A percentile compares a stretch with the other conserved stretches of the same genome.
phyloP scores from a whole-genome alignment of 2,888 invertebrate genomes.

The Noctua janthina region DNA sequence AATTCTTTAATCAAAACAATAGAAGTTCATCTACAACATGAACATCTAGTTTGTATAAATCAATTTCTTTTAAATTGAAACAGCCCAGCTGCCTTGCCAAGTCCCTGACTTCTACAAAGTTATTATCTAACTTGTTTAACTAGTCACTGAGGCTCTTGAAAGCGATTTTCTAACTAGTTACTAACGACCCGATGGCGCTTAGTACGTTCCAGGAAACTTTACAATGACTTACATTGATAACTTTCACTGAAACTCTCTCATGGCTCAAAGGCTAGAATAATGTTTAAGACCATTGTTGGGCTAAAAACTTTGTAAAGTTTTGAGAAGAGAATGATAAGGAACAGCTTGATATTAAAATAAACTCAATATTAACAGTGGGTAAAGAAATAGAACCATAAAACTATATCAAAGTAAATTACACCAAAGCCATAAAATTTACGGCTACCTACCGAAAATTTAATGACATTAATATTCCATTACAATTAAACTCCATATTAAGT shows the following conservation, averaged over 20 bases:
- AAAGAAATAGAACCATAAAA: neutral
- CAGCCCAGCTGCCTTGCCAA: constrained; percentile 23
- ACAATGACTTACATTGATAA: constrained; percentile 33
- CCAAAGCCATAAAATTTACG: constrained; percentile 29
- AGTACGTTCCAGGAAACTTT: constrained; percentile 35
- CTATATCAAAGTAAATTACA: constrained; percentile 25
- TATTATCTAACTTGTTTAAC: constrained; percentile 43
- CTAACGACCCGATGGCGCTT: constrained; percentile 39
- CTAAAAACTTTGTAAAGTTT: neutral
- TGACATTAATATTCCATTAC: constrained; percentile 49
- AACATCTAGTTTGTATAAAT: neutral
- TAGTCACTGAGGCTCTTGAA: constrained; percentile 37
- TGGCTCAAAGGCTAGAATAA: neutral
- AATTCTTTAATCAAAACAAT: neutral
- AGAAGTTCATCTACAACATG: neutral
- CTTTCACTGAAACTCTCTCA: constrained; percentile 14
- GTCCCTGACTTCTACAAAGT: constrained; percentile 22
- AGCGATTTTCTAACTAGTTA: constrained; percentile 50
- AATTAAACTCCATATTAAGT: constrained; percentile 67
- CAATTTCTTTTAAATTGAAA: constrained; percentile 10
- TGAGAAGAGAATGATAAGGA: neutral
- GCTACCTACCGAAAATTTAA: constrained; percentile 43
- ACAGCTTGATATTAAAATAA: neutral
- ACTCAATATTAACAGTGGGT: no score
- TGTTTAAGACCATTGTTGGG: neutral